Evolutionary conservation across 2,113 vertebrate species (phyloP).

Genomic region (Origma solitaria): DNA sequence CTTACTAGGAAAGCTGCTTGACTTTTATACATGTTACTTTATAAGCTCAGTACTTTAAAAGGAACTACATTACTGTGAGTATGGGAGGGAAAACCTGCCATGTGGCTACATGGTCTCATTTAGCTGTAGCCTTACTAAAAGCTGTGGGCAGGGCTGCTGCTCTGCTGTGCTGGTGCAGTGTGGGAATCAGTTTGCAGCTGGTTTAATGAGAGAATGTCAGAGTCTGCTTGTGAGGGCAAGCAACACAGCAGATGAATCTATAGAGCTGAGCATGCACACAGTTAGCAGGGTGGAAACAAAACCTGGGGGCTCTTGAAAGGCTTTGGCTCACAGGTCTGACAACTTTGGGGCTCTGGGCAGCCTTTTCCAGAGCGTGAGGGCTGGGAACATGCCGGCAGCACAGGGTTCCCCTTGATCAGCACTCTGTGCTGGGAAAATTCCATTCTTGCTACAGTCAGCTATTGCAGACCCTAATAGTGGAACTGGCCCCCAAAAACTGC

Average conservation of each 20-base stretch:
- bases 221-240: background rate
- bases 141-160: background rate
- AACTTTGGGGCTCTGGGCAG: background rate
- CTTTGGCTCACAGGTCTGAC: background rate
- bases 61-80: background rate
- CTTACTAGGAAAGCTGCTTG: background rate
- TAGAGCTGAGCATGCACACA: background rate
- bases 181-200: background rate
- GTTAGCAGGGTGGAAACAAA: background rate
- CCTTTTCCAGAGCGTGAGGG: fast-evolving
- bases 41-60: background rate
- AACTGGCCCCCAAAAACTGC: background rate
- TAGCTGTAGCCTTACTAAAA: background rate
- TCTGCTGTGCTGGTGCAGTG: background rate
- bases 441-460: background rate
- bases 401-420: too few species aligned
- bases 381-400: background rate
- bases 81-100: background rate
- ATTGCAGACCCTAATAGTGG: background rate
- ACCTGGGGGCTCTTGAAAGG: background rate
- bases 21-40: background rate
- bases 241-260: background rate
- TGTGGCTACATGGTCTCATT: background rate
- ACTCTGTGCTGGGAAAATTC: background rate
- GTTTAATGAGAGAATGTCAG: background rate